Evolutionary conservation across 1,140 invertebrate species (phyloP), one percentile per base, ranked within the genome.

Genomic region (Wasmannia auropunctata): DNA sequence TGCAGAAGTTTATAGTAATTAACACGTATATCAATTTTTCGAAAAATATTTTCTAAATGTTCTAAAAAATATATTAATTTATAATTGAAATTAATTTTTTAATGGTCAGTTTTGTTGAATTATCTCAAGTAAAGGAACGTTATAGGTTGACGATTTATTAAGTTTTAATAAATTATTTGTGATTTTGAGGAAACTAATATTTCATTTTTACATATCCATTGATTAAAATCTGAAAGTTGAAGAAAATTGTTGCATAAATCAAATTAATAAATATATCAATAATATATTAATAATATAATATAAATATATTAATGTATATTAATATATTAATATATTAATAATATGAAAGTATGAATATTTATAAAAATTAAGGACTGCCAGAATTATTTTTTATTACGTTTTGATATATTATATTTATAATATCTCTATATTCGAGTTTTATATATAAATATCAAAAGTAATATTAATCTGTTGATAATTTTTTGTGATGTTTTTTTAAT

Each of bases 401-500:
- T 70, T 3, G 10, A 69, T 25, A 10, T 49, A 49, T 49, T 31
- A 72, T 49, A 51, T 46, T n/a, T 69, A 58, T 16, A 58, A 25
- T 69, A 70, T 28, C 7, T 43, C 7, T 49, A 3, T 19, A 49
- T 19, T 14, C 51, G 5, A 60, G 25, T 31, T 14, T 34, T 28
- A 1, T 70, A 43, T 25, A 46, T 69, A 46, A 43, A 69, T 10
- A 69, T 28, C 0, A 49, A 72, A n/a, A 46, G 10, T n/a, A 51
- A 28, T 69, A 28, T 49, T 69, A 69, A 28, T 46, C 25, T 69
- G 1, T 70, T n/a, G 11, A 70, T 70, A 49, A 70, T n/a, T 70
- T 31, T 31, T 49, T 70, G 22, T 46, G 7, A 70, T 43, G 10
- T n/a, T 54, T 74, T 74, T 2, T 51, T 19, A 54, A 34, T 34